Percentiles rank a stretch among this genome's conserved stretches.
phyloP scores from a whole-genome alignment of 2,797 vertebrate species.

The Xenops minutus region DNA sequence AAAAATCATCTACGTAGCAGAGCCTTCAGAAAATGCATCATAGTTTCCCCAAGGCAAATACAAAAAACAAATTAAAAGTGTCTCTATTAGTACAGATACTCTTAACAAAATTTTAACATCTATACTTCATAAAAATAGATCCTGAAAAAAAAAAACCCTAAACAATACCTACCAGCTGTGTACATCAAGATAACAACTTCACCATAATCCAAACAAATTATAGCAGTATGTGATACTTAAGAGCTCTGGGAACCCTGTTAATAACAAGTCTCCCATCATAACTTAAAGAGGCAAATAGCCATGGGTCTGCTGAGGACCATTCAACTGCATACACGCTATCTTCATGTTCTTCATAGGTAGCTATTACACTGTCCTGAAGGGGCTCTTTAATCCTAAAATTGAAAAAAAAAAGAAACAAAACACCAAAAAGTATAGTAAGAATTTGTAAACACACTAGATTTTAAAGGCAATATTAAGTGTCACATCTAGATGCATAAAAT shows the following conservation, averaged over 20 bases:
- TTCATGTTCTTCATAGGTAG: constrained; percentile 96
- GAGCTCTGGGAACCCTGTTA: constrained; percentile 92
- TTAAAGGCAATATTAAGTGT: neutral
- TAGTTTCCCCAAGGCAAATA: neutral
- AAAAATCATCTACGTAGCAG: neutral
- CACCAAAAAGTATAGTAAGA: neutral
- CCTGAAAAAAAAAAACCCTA: neutral
- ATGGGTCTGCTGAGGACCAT: constrained; percentile 96
- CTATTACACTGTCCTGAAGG: constrained; percentile 92
- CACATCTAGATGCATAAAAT: neutral
- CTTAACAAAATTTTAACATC: constrained; percentile 37
- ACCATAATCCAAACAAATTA: constrained; percentile 71
- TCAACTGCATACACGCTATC: constrained; percentile 97
- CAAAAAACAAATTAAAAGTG: neutral
- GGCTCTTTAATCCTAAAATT: constrained; percentile 87
- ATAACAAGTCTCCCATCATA: constrained; percentile 97
- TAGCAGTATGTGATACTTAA: constrained; percentile 94
- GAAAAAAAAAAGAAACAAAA: neutral
- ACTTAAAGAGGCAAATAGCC: constrained; percentile 97
- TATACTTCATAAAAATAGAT: constrained; percentile 51
- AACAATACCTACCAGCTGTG: constrained; percentile 50
- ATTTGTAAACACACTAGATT: constrained; percentile 15
- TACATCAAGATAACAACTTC: constrained; percentile 48
- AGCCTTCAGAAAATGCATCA: neutral
- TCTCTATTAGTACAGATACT: constrained; percentile 8